Base-by-base conservation (phyloP, 2,113 vertebrate genomes). In the Erythrolamprus reginae region DNA sequence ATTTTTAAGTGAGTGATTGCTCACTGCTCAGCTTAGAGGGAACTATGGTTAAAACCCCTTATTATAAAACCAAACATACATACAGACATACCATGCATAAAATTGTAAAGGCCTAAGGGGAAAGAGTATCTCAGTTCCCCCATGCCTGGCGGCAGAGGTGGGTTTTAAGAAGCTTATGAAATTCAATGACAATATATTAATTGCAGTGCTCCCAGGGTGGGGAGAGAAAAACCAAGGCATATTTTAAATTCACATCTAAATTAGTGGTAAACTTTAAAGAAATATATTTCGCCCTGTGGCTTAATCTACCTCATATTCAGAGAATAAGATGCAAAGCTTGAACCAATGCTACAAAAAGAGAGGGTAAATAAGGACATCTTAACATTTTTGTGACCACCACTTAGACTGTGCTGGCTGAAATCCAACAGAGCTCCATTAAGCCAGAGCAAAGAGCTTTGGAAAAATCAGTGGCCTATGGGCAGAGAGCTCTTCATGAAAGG, bases 281-380 rank as follows among this genome's bases (percentile, higher is more conserved):
- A 83, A 42, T 28, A 58, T 83, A n/a, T 86, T 86, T 26, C 82
- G 70, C 45, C 87, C 50, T 83, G 26, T 58, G 45, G 70, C 42
- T 83, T 51, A 84, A 88, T 50, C 47, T 87, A 82, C 48, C 85
- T 87, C n/a, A n/a, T 51, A 82, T 90, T 82, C 85, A 88, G 70
- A 91, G 48, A 91, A 82, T 82, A 86, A 88, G 65, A 88, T 23
- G 7, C 10, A 26, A 58, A 19, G 52, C 53, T 51, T 61, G 47
- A 84, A 28, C 58, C 52, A 91, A 58, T 83, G 51, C 50, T 87
- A 83, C 28, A 47, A 91, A 91, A 28, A 88, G 58, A 83, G 45
- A 56, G 53, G 70, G 28, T 91, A 88, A n/a, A n/a, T 51, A 82
- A 88, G 77, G 90, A 91, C 90, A 91, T 33, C 58, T 83, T 51